These are phyloP conservation scores for Drosophila kuntzei DNA, from an alignment of 2,888 invertebrate genomes.

Conservation along the genomic window DNA sequence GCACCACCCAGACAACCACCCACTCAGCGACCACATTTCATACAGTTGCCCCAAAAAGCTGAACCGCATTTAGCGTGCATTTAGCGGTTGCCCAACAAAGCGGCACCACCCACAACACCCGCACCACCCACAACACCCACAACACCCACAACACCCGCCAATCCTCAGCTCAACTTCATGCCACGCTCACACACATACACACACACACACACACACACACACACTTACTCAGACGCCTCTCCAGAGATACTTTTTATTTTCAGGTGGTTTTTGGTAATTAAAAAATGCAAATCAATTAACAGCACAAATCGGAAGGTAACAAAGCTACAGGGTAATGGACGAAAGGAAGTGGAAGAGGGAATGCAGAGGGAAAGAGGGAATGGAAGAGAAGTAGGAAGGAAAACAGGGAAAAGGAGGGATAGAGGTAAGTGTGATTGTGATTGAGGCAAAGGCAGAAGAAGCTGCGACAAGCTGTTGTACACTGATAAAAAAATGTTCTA, in stretches of 20 bases:
- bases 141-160: neutral
- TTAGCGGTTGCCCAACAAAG: conserved; percentile 72
- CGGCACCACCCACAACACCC: conserved; percentile 37
- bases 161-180: conserved; percentile 46
- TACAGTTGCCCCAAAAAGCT: conserved; percentile 65
- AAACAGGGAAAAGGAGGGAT: no score
- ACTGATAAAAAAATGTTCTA: no score
- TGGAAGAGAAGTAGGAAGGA: neutral
- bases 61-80: conserved; percentile 80
- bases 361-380: no score
- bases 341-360: no score
- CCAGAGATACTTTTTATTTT: conserved; percentile 28
- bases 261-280: conserved; percentile 68
- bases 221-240: conserved; percentile 12
- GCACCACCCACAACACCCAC: no score
- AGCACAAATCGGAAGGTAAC: conserved; percentile 13
- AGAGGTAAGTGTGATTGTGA: neutral
- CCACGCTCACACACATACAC: conserved; percentile 46
- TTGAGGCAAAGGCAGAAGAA: conserved; percentile 14
- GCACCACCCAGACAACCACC: conserved; percentile 32
- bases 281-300: conserved; percentile 79
- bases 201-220: neutral
- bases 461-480: no score
- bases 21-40: conserved; percentile 65
- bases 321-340: conserved; percentile 1